phyloP scores from a whole-genome alignment of 2,888 invertebrate genomes.

The Mythimna ferrago region DNA sequence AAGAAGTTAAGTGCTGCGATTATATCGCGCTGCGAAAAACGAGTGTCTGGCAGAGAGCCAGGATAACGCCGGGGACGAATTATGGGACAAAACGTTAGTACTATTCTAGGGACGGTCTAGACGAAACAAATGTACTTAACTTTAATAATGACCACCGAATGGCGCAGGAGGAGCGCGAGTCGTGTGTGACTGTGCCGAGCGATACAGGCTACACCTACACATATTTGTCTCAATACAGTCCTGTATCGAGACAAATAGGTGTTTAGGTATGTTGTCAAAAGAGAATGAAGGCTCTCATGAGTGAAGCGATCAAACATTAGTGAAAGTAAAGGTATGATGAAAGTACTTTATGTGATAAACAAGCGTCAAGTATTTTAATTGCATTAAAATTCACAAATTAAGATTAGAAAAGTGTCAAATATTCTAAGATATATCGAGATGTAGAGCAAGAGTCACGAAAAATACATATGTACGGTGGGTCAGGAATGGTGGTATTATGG shows the following conservation, averaged over 20 bases:
- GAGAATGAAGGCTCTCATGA: neutral
- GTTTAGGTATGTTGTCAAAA: neutral
- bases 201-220: neutral
- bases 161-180: neutral
- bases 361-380: too few relatives aligned
- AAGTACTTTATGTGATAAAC: too few relatives aligned
- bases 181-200: neutral
- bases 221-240: neutral
- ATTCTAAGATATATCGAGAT: neutral
- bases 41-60: constrained; percentile 50
- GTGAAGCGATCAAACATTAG: neutral
- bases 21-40: constrained; percentile 36
- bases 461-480: neutral
- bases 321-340: neutral
- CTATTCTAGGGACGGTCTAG: constrained; percentile 38
- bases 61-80: constrained; percentile 24
- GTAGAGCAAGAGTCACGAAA: neutral
- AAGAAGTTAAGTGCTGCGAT: constrained; percentile 41
- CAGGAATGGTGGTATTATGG: neutral
- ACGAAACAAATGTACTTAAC: constrained; percentile 42
- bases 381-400: neutral
- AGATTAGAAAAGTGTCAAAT: neutral
- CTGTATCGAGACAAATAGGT: too few relatives aligned
- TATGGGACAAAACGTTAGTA: constrained; percentile 43
- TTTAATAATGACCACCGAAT: constrained; percentile 32